Percentiles rank a stretch among this genome's conserved stretches.
phyloP scores from a whole-genome alignment of 2,113 vertebrate species.

The Eretmochelys imbricata region DNA sequence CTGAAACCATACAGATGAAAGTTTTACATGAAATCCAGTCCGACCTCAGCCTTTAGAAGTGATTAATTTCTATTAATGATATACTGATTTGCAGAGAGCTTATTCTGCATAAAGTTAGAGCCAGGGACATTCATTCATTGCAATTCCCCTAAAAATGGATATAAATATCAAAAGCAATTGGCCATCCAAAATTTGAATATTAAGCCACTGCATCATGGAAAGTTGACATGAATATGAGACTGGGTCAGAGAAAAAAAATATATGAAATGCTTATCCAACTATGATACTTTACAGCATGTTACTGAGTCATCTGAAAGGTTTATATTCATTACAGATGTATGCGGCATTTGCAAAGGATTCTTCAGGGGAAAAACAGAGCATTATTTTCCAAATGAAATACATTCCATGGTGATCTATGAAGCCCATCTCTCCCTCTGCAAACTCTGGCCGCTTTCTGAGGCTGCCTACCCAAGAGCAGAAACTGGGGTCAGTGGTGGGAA shows the following conservation, averaged over 20 bases:
- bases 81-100: slow-evolving; percentile 66
- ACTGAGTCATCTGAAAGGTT: slow-evolving; percentile 46
- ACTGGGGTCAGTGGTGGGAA: not conserved
- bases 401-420: not conserved
- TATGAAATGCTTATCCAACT: slow-evolving; percentile 46
- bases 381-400: slow-evolving; percentile 9
- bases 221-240: slow-evolving; percentile 50
- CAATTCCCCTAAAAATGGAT: slow-evolving; percentile 72
- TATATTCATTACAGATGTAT: slow-evolving; percentile 26
- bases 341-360: slow-evolving; percentile 32
- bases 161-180: slow-evolving; percentile 77
- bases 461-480: not conserved
- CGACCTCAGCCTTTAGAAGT: slow-evolving; percentile 60
- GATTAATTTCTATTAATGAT: slow-evolving; percentile 75
- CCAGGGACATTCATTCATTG: slow-evolving; percentile 64
- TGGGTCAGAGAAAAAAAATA: not conserved
- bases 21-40: slow-evolving; percentile 38
- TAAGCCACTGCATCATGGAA: slow-evolving; percentile 52
- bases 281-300: slow-evolving; percentile 53
- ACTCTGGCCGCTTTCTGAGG: not conserved
- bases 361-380: not conserved
- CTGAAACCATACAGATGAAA: slow-evolving; percentile 54
- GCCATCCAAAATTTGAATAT: slow-evolving; percentile 71
- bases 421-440: not conserved
- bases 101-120: slow-evolving; percentile 74